phyloP scores from a whole-genome alignment of 1,140 invertebrate genomes.

The Drosophila obscura region DNA sequence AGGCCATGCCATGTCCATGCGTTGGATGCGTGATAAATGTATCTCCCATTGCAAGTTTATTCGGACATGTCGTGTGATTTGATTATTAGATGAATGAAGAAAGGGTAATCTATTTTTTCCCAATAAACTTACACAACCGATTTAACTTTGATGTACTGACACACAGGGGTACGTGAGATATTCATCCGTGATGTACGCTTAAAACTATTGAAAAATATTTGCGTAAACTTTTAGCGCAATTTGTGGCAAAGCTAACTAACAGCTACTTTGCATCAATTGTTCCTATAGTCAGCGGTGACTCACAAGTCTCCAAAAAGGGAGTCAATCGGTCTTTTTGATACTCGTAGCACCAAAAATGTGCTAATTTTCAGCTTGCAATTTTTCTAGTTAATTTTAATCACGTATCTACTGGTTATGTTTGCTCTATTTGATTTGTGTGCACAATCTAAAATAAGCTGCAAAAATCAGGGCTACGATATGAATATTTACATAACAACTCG shows the following conservation, averaged over 20 bases:
- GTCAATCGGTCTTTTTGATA: neutral
- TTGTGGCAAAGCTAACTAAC: constrained; percentile 33
- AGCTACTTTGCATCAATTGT: constrained; percentile 8
- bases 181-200: too few species aligned
- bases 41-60: too few species aligned
- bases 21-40: too few species aligned
- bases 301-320: constrained; percentile 4
- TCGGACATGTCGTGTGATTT: too few species aligned
- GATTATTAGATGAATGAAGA: too few species aligned
- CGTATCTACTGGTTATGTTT: neutral
- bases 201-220: too few species aligned
- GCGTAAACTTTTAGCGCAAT: neutral
- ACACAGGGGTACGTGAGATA: too few species aligned
- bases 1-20: too few species aligned
- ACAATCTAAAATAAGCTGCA: neutral
- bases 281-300: constrained; percentile 17
- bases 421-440: constrained; percentile 8
- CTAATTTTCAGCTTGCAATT: constrained; percentile 1
- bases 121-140: too few species aligned
- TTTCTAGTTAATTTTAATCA: constrained; percentile 27
- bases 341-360: constrained; percentile 5
- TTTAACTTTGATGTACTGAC: too few species aligned
- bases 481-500: constrained; percentile 22
- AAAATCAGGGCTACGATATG: constrained; percentile 5
- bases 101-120: too few species aligned